phyloP scores from a whole-genome alignment of 2,888 invertebrate genomes.

The Luffia ferchaultella region DNA sequence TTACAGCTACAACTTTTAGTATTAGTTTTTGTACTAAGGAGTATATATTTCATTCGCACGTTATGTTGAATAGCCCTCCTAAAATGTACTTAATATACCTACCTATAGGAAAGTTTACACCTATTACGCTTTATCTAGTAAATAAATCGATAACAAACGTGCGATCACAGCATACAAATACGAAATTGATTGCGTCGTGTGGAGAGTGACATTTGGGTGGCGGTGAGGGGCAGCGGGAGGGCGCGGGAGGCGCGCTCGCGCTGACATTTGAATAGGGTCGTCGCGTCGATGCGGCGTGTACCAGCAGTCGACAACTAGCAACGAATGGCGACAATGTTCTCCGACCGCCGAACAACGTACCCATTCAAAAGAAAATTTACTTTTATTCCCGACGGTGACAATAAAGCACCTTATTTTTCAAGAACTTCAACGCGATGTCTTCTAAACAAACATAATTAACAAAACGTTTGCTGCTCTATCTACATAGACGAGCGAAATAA shows the following conservation, averaged over 20 bases:
- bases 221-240: slow-evolving; percentile 21
- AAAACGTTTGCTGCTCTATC: slow-evolving; percentile 8
- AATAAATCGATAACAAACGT: slow-evolving; percentile 51
- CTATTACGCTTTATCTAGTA: slow-evolving; percentile 29
- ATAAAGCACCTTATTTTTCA: slow-evolving; percentile 42
- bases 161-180: slow-evolving; percentile 58
- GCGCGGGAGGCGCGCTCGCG: slow-evolving; percentile 29
- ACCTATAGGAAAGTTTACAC: too few relatives aligned
- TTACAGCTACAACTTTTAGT: too few relatives aligned
- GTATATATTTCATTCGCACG: too few relatives aligned
- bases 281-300: slow-evolving; percentile 49
- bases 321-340: slow-evolving; percentile 61
- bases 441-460: background rate
- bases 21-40: too few relatives aligned
- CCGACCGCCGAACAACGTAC: slow-evolving; percentile 48
- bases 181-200: slow-evolving; percentile 65
- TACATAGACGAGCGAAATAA: too few relatives aligned
- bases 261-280: slow-evolving; percentile 65
- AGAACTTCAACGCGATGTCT: slow-evolving; percentile 10
- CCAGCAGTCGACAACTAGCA: slow-evolving; percentile 39
- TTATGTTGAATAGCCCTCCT: too few relatives aligned
- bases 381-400: slow-evolving; percentile 45
- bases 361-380: slow-evolving; percentile 58
- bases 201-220: slow-evolving; percentile 61
- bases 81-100: too few relatives aligned